A percentile compares a stretch with the other conserved stretches of the same genome.
Conservation (phyloP, 2,888 invertebrate species). For the Thyatira batis region DNA sequence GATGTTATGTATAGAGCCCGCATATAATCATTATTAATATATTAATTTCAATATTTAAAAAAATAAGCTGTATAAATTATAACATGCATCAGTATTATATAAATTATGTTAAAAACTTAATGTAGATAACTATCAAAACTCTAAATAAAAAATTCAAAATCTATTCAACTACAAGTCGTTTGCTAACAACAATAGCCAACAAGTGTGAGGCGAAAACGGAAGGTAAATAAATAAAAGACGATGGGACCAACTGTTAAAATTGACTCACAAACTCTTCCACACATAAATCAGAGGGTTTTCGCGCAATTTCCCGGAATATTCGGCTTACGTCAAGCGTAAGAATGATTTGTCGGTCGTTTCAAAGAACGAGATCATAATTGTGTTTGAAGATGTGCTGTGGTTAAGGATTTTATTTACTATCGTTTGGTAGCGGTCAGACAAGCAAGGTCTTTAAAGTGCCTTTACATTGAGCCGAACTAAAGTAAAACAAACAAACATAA, state of each 20-base stretch:
- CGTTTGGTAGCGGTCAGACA: conserved; percentile 6
- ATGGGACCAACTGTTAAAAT: conserved; percentile 5
- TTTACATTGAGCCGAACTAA: neutral
- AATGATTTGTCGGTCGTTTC: conserved; percentile 32
- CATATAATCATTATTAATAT: too few relatives aligned
- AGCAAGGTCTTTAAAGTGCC: conserved; percentile 1
- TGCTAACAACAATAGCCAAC: neutral
- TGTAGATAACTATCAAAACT: too few relatives aligned
- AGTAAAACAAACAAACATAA: too few relatives aligned
- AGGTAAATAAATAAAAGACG: conserved; percentile 2
- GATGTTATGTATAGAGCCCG: too few relatives aligned
- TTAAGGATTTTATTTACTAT: conserved; percentile 8
- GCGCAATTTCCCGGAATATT: conserved; percentile 28
- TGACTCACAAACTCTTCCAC: conserved; percentile 7
- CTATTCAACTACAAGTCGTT: too few relatives aligned
- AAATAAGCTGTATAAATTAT: too few relatives aligned
- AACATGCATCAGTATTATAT: too few relatives aligned
- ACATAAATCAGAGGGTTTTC: conserved; percentile 28
- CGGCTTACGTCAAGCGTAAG: conserved; percentile 19
- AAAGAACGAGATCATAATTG: conserved; percentile 23
- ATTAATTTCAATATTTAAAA: too few relatives aligned
- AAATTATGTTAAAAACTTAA: too few relatives aligned
- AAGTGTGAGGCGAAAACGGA: neutral
- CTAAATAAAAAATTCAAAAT: too few relatives aligned
- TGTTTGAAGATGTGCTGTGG: conserved; percentile 20